These are phyloP conservation scores for Diplodus puntazzo DNA, from an alignment of 2,797 vertebrate species.

Conservation along the genomic window DNA sequence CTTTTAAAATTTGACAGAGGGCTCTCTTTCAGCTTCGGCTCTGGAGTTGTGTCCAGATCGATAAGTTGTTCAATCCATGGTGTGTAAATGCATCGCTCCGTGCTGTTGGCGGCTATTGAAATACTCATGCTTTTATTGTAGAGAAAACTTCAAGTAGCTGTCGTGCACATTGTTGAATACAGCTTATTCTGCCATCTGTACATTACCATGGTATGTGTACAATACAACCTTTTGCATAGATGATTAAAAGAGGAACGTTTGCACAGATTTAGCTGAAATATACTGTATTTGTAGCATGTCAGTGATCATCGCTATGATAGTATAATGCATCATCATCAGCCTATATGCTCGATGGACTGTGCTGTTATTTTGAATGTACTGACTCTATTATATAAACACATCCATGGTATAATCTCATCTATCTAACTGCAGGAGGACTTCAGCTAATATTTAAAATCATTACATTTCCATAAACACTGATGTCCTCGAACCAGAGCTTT, in stretches of 20 bases:
- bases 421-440: conserved; percentile 13
- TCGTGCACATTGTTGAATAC: conserved; percentile 46
- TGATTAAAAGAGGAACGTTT: conserved; percentile 31
- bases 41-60: conserved; percentile 69
- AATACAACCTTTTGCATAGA: conserved; percentile 54
- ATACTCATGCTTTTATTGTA: conserved; percentile 52
- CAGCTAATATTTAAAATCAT: conserved; percentile 11
- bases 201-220: conserved; percentile 33
- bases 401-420: conserved; percentile 21
- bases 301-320: conserved; percentile 48
- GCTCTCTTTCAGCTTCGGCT: conserved; percentile 79
- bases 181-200: conserved; percentile 51
- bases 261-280: conserved; percentile 51
- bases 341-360: conserved; percentile 58
- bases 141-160: conserved; percentile 31
- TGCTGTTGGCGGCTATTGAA: conserved; percentile 50
- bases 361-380: conserved; percentile 71
- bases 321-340: conserved; percentile 49
- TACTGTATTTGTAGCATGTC: conserved; percentile 67
- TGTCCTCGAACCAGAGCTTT: conserved; percentile 3
- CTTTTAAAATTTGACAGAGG: conserved; percentile 84
- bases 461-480: neutral
- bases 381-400: conserved; percentile 47
- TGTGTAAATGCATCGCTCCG: conserved; percentile 45
- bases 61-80: conserved; percentile 59